Evolutionary conservation across 1,140 invertebrate genomes (phyloP).

Genomic region (Pogonomyrmex barbatus): DNA sequence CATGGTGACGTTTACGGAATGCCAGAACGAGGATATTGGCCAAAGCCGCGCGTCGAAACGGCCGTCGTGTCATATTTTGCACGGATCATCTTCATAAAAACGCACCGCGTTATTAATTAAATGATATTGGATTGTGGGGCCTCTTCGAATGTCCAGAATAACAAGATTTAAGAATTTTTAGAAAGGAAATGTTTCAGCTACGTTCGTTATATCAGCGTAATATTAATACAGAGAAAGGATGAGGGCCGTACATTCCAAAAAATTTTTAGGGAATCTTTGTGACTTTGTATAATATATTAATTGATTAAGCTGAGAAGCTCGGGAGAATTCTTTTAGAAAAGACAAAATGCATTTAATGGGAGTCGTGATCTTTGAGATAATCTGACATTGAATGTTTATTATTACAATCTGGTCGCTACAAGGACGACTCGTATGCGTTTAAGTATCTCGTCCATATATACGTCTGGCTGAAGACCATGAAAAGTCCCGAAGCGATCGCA

Average conservation of each 20-base stretch:
- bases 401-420: constrained; percentile 28
- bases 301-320: background rate
- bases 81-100: background rate
- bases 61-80: background rate
- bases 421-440: constrained; percentile 41
- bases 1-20: constrained; percentile 38
- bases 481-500: constrained; percentile 56
- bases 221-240: background rate
- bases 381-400: background rate
- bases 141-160: background rate
- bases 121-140: background rate
- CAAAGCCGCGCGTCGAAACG: background rate
- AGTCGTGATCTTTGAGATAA: constrained; percentile 9
- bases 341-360: constrained; percentile 16
- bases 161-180: constrained; percentile 2
- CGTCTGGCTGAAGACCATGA: constrained; percentile 22
- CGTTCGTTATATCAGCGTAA: background rate
- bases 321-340: background rate
- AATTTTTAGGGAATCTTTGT: background rate
- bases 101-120: background rate
- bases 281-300: background rate
- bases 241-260: background rate
- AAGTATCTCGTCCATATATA: constrained; percentile 30
- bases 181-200: background rate
- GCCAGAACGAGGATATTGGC: constrained; percentile 1